Evolutionary conservation across 2,797 vertebrate species (phyloP), one percentile per base, ranked within the genome.

Genomic region (Paramormyrops hopkinsi): DNA sequence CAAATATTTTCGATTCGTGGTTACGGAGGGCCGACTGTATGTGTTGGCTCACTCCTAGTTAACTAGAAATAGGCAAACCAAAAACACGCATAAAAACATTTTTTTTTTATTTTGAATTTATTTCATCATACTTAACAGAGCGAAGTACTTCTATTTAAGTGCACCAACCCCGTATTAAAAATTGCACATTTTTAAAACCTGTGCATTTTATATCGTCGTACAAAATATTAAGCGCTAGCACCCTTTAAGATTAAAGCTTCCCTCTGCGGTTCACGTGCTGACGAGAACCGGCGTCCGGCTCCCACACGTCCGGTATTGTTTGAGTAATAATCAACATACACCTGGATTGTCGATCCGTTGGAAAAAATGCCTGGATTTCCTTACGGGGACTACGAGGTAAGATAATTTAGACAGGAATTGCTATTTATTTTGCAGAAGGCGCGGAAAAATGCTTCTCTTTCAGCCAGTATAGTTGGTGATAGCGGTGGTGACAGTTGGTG

Each of bases 371-470:
- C 92, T 88, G 90, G 90, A 19, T 90, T 89, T 89, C 89, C 90
- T 50, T 92, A 91, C 82, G 90, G 89, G 7, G 91, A 91, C 56
- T 91, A 90, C 84, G 89, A 93, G 92, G 93, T 93, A 92, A 51
- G 56, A 51, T 5, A 7, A 65, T 14, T 33, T 0, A 29, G 14
- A 59, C 0, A 86, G 17, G 1, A 25, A 19, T 62, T 50, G 17
- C 46, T 6, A 48, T 33, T 46, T 37, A 76, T 48, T 11, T 50
- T 83, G 14, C 17, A 25, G 41, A 50, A 73, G 8, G 33, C 41
- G 22, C 46, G 22, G 37, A 25, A 9, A 50, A 22, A 19, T 37
- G 25, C 7, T 83, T n/a, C 6, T 83, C 37, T 84, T 19, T 53
- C 8, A 25, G n/a, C 22, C 9, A 17, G 0, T 65, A 29, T 88